Evolutionary conservation across 2,113 vertebrate genomes (phyloP).

Genomic region (Meleagris gallopavo): DNA sequence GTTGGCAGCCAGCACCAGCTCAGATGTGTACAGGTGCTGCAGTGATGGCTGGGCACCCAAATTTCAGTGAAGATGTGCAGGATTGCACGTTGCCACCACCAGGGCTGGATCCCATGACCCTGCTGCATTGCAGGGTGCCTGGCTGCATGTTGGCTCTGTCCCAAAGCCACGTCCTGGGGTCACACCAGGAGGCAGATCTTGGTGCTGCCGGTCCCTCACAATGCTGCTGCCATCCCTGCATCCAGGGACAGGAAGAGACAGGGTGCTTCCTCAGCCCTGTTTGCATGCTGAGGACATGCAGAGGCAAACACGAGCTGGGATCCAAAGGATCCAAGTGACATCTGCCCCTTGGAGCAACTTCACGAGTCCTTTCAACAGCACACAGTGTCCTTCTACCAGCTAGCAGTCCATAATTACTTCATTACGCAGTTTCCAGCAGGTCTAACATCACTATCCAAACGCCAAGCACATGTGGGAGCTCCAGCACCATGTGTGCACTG

Average conservation of each 20-base stretch:
- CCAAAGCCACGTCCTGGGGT: neutral
- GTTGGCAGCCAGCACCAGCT: accelerated
- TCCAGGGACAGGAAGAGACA: neutral
- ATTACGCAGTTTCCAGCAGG: accelerated
- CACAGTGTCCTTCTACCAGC: neutral
- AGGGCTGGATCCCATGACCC: constrained; percentile 14
- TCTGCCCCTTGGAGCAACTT: neutral
- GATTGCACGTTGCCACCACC: neutral
- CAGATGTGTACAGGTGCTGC: accelerated
- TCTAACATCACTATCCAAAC: neutral
- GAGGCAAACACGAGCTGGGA: neutral
- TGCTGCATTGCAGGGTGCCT: neutral
- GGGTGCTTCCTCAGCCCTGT: no score
- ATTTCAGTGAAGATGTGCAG: accelerated
- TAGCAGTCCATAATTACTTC: no score
- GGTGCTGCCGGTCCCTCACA: neutral
- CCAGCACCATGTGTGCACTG: neutral
- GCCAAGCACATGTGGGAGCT: neutral
- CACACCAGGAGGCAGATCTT: accelerated
- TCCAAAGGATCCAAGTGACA: neutral
- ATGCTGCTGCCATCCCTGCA: neutral
- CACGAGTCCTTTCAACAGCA: neutral
- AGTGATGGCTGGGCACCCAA: accelerated
- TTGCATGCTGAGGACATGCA: neutral
- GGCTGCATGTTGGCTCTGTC: neutral